phyloP scores from a whole-genome alignment of 1,140 invertebrate genomes.

The Popillia japonica region DNA sequence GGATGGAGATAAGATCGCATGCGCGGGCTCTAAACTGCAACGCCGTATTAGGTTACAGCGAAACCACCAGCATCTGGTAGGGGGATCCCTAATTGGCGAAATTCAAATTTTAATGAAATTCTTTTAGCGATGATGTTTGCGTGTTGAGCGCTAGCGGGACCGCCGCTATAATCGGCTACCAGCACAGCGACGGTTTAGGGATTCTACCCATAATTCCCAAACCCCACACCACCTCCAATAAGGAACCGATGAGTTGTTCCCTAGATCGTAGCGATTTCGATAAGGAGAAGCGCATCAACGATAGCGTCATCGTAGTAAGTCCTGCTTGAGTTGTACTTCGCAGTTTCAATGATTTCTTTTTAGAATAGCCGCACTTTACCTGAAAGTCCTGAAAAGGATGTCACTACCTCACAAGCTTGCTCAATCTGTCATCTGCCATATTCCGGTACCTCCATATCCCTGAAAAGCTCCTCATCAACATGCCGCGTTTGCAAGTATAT shows the following conservation, averaged over 20 bases:
- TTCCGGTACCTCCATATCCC: constrained; percentile 71
- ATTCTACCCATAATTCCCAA: constrained; percentile 43
- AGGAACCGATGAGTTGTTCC: constrained; percentile 51
- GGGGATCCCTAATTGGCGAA: constrained; percentile 32
- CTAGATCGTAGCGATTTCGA: constrained; percentile 56
- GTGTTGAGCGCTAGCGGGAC: constrained; percentile 93
- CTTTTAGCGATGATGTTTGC: constrained; percentile 89
- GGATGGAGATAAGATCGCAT: constrained; percentile 94
- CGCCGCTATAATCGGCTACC: constrained; percentile 82
- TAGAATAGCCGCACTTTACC: constrained; percentile 27
- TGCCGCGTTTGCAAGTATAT: constrained; percentile 54
- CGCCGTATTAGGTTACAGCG: constrained; percentile 91
- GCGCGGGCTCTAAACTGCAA: constrained; percentile 89
- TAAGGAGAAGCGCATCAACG: constrained; percentile 44
- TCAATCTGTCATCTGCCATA: constrained; percentile 84
- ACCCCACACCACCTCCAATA: constrained; percentile 36
- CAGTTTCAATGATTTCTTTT: too few species aligned
- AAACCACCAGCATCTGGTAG: constrained; percentile 90
- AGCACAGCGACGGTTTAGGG: constrained; percentile 55
- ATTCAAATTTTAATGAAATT: too few species aligned
- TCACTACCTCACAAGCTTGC: constrained; percentile 51
- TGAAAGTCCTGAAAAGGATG: constrained; percentile 54
- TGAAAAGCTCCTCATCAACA: constrained; percentile 58
- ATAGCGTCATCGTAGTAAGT: background rate
- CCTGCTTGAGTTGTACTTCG: too few species aligned